Conservation (phyloP, 2,113 vertebrate species). For the Merops nubicus region DNA sequence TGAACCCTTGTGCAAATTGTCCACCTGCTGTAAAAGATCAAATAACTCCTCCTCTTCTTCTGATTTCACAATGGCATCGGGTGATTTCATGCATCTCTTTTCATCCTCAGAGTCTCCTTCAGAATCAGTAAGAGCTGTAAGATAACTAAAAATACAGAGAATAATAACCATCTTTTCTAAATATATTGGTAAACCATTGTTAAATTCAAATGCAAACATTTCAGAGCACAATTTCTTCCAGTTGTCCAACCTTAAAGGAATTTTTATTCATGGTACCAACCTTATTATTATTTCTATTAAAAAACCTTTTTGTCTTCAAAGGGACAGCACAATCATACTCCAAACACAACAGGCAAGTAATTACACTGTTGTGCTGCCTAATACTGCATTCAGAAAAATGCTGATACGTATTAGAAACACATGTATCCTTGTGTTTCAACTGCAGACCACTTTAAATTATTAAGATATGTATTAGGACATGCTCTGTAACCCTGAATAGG, state of each 20-base stretch:
- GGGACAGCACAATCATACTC: not conserved
- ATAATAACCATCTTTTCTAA: not conserved
- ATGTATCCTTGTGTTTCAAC: not conserved
- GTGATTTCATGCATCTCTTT: conserved; percentile 5
- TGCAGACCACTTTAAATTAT: not conserved
- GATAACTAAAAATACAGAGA: conserved; percentile 83
- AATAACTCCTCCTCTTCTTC: conserved; percentile 73
- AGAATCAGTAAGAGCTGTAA: conserved; percentile 94
- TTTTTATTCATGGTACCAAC: not conserved
- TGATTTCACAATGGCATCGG: not conserved
- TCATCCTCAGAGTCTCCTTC: conserved; percentile 81
- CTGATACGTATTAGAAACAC: conserved; percentile 2
- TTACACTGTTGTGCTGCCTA: not conserved
- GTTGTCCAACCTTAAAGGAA: not conserved
- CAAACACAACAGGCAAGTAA: not conserved
- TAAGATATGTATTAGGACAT: not conserved
- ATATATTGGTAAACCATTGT: not conserved
- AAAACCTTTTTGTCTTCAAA: conserved; percentile 7
- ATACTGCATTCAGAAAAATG: not conserved
- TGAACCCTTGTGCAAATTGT: conserved; percentile 78
- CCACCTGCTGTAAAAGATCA: conserved; percentile 80
- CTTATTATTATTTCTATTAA: not conserved
- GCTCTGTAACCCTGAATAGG: not conserved
- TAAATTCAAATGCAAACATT: not conserved
- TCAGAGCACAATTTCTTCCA: not conserved